These are phyloP conservation scores for Ctenicera cuprea DNA, from an alignment of 2,888 invertebrate species.

Conservation along the genomic window DNA sequence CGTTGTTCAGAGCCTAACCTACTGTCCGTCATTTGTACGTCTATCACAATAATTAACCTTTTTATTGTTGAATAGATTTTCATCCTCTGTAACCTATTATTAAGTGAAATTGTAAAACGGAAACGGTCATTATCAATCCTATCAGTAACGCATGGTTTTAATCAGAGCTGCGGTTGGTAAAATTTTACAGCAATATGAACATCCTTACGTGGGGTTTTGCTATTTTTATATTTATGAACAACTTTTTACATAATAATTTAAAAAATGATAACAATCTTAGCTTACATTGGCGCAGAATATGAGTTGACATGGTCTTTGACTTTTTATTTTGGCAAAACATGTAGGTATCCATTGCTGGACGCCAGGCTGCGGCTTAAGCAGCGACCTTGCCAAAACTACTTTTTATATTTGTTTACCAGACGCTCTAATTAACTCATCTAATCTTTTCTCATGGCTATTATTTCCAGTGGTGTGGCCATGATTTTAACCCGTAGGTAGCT, in stretches of 20 bases:
- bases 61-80: slow-evolving; percentile 46
- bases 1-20: slow-evolving; percentile 54
- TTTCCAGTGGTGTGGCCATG: not conserved
- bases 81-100: slow-evolving; percentile 13
- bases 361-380: not conserved
- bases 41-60: slow-evolving; percentile 52
- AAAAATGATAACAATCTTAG: not conserved
- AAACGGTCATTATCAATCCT: not conserved
- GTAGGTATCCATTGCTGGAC: not conserved
- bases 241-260: not conserved
- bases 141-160: no score
- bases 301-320: slow-evolving; percentile 6
- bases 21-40: slow-evolving; percentile 49
- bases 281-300: not conserved
- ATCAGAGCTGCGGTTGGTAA: no score
- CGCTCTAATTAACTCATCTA: slow-evolving; percentile 25
- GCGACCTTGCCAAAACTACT: slow-evolving; percentile 28
- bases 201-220: not conserved
- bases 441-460: not conserved
- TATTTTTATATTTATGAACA: not conserved
- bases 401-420: slow-evolving; percentile 18
- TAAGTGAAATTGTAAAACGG: slow-evolving; percentile 20
- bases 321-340: slow-evolving; percentile 13
- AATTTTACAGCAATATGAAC: no score
- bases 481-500: no score